Evolutionary conservation across 2,797 vertebrate genomes (phyloP), one percentile per base, ranked within the genome.

Genomic region (Myripristis jacobus): DNA sequence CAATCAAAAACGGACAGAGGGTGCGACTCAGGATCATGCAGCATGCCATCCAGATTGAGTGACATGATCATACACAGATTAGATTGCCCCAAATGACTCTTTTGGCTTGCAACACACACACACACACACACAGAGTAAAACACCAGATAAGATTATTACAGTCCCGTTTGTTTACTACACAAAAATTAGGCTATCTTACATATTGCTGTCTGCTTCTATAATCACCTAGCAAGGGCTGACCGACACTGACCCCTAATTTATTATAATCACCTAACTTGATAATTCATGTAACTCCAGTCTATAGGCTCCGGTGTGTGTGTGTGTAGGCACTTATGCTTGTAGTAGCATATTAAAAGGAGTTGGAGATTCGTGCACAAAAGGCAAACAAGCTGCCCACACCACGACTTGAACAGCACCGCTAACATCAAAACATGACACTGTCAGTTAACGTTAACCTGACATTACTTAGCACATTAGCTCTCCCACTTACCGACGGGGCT

Each of bases 401-500:
- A 9, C 2, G 0, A 57, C 16, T 19, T 3, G 53, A 56, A n/a
- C 16, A 36, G 4, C 22, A 27, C 8, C 25, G 5, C 25, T 16
- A 34, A 44, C 15, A 59, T n/a, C 15, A 19, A 70, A 24, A 41
- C 2, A 4, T 9, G 36, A 67, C 12, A 18, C 16, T 15, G n/a
- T 44, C 36, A 41, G 22, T 15, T 1, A 16, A 16, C 15, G 2
- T 25, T 1, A 62, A 6, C 22, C 55, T n/a, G 19, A 6, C 15
- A 1, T 54, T 44, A 2, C 18, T 29, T 59, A 59, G 38, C 57
- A 34, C 18, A 19, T 8, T n/a, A 52, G 72, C 34, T 86, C 72
- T 80, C 74, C 50, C 77, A 12, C 86, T 89, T 74, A 90, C 87
- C 87, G 43, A 75, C 72, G 43, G 47, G 55, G 21, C 41, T 50